phyloP scores from a whole-genome alignment of 1,140 invertebrate species.

The Laupala kohalensis region DNA sequence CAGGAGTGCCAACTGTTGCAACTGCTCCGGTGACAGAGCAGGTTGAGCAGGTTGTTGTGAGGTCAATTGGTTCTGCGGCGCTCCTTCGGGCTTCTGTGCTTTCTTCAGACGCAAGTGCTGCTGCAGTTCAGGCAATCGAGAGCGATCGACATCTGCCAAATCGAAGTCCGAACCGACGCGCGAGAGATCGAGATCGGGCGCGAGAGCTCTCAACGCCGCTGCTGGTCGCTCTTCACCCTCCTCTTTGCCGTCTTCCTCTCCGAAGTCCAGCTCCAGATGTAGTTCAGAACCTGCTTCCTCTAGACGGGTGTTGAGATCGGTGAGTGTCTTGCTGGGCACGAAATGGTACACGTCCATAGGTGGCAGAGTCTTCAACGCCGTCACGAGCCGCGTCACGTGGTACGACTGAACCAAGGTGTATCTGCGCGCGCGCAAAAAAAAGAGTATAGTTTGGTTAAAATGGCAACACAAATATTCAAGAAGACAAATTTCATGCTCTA shows the following conservation, averaged over 20 bases:
- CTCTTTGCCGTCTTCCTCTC: conserved; percentile 43
- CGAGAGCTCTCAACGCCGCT: conserved; percentile 30
- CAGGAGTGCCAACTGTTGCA: conserved; percentile 57
- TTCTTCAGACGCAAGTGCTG: conserved; percentile 41
- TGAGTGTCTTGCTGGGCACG: conserved; percentile 71
- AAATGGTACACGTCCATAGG: conserved; percentile 77
- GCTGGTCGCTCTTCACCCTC: conserved; percentile 6
- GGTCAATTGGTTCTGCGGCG: conserved; percentile 17
- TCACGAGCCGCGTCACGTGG: conserved; percentile 69
- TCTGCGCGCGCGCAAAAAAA: no score
- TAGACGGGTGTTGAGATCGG: conserved; percentile 73
- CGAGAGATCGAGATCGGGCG: conserved; percentile 44
- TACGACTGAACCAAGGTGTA: conserved; percentile 78
- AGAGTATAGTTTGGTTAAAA: no score
- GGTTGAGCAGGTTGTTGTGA: conserved; percentile 27
- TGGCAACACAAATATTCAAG: no score
- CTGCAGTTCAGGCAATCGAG: conserved; percentile 34
- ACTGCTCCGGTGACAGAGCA: conserved; percentile 50
- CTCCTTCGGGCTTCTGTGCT: conserved; percentile 26
- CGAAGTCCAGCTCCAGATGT: conserved; percentile 68
- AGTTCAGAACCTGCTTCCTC: conserved; percentile 80
- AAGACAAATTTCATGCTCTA: no score
- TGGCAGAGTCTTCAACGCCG: conserved; percentile 74
- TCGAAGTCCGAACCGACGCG: conserved; percentile 55
- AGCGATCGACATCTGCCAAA: conserved; percentile 51